These are phyloP conservation scores for Elgonia sp. DNA, from an alignment of 2,888 invertebrate species.

Conservation along the genomic window DNA sequence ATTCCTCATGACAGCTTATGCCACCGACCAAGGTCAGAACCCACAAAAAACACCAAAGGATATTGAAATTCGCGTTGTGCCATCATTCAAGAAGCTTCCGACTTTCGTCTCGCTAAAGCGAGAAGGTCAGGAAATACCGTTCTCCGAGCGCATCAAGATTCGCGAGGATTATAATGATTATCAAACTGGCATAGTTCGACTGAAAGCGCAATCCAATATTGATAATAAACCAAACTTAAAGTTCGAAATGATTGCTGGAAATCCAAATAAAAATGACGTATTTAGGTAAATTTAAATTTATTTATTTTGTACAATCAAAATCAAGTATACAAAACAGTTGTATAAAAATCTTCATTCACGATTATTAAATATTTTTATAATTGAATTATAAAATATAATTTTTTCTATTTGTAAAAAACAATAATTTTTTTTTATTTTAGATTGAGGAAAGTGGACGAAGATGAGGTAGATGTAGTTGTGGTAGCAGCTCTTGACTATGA, in stretches of 20 bases:
- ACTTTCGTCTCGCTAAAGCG: conserved; percentile 90
- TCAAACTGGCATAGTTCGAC: conserved; percentile 90
- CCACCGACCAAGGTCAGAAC: conserved; percentile 92
- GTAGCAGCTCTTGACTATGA: conserved; percentile 94
- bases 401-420: too few relatives aligned
- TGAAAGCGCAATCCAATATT: conserved; percentile 93
- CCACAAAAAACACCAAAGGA: conserved; percentile 91
- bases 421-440: conserved; percentile 70
- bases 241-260: conserved; percentile 90
- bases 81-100: conserved; percentile 95
- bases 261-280: conserved; percentile 49
- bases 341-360: too few relatives aligned
- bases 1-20: conserved; percentile 92
- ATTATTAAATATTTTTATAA: too few relatives aligned
- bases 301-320: too few relatives aligned
- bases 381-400: too few relatives aligned
- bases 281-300: conserved; percentile 44
- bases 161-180: conserved; percentile 93
- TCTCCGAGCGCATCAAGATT: conserved; percentile 89
- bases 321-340: too few relatives aligned
- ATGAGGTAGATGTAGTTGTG: conserved; percentile 92
- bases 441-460: conserved; percentile 89
- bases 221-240: conserved; percentile 91
- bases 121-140: conserved; percentile 21
- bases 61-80: conserved; percentile 94